Base-by-base conservation (phyloP, 2,113 vertebrate species). In the Hoplias malabaricus region DNA sequence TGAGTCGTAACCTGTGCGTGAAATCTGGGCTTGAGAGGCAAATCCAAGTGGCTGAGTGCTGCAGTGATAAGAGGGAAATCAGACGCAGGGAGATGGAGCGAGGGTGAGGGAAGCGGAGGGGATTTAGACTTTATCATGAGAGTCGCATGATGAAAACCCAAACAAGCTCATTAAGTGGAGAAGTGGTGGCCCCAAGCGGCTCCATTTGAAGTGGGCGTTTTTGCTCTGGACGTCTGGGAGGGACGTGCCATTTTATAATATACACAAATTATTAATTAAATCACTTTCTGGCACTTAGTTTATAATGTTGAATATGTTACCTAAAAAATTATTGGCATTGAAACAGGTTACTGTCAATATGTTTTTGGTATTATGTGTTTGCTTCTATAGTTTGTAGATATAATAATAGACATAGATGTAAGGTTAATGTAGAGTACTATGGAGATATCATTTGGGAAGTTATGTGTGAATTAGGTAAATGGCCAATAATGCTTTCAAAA, bases 1-100 rank as follows among this genome's bases (percentile, higher is more conserved):
- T 67, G 73, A 67, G 48, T 66, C 34, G 56, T 62, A 74, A 74
- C 48, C 33, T 25, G 56, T 8, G 40, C 33, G 46, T 42, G 62
- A 46, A 67, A 67, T 75, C 73, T 75, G 50, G 23, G 36, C 73
- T 63, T 54, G 46, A 38, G 73, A 50, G 72, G 59, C 72, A 46
- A 73, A 73, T 43, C 70, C 34, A 57, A 25, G 46, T 5, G 23
- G 7, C 23, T 73, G 31, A 71, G 50, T 2, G 13, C 31, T 21
- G 38, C 27, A 3, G 14, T 67, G 62, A 73, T 73, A 43, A 73
- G 38, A 61, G 34, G 42, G 23, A 61, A 61, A 61, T 43, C 54
- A 13, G 23, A 57, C 8, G 34, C n/a, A 25, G 57, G 29, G 54
- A 73, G 40, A 73, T 23, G 40, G 56, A 73, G 71, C 40, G 38